Evolutionary conservation across 1,140 invertebrate species (phyloP).

Genomic region (Bombus pascuorum): DNA sequence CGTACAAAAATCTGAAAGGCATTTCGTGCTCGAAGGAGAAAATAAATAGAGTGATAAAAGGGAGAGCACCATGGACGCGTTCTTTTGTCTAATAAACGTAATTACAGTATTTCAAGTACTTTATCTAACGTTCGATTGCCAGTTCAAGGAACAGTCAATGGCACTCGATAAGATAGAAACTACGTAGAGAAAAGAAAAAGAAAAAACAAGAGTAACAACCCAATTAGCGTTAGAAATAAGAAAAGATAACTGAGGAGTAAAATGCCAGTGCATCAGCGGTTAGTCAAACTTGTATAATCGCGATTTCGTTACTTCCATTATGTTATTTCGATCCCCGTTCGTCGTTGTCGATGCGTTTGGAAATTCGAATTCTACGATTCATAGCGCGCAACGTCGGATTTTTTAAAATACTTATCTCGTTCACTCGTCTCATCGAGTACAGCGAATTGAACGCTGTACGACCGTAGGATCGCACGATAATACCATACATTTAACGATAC

Average conservation of each 20-base stretch:
- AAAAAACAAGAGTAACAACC: background rate
- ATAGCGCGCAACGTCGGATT: too few species aligned
- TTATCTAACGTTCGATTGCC: background rate
- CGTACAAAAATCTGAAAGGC: background rate
- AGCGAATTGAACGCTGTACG: background rate
- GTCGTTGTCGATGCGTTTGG: conserved; percentile 6
- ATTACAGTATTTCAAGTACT: background rate
- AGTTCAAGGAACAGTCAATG: background rate
- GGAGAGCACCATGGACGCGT: conserved; percentile 40
- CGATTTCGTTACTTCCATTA: conserved; percentile 8
- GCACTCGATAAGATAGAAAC: background rate
- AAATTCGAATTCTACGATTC: background rate
- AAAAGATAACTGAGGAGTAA: background rate
- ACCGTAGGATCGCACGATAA: background rate
- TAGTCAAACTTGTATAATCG: conserved; percentile 13
- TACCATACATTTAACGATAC: background rate
- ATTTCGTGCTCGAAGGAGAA: conserved; percentile 27
- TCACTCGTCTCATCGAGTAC: too few species aligned
- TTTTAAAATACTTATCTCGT: background rate
- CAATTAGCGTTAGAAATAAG: conserved; percentile 12
- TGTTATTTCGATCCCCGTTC: conserved; percentile 12
- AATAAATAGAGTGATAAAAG: conserved; percentile 11
- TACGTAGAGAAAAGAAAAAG: background rate
- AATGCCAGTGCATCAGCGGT: conserved; percentile 28
- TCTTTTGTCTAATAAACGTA: background rate